These are phyloP conservation scores for Littorina saxatilis DNA, from an alignment of 1,140 invertebrate species.

Conservation along the genomic window DNA sequence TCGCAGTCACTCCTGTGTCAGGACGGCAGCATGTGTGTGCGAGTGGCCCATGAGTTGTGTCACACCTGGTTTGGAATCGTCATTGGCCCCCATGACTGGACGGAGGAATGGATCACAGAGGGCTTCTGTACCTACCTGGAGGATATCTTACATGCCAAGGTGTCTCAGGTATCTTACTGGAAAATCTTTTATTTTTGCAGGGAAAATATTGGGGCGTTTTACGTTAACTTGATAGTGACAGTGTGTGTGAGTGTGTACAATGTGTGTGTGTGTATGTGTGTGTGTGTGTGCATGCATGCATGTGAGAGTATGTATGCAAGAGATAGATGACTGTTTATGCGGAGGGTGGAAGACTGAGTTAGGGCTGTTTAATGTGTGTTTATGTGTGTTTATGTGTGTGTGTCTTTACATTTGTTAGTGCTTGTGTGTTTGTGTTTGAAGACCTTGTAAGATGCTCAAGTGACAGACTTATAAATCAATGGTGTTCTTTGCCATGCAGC, in stretches of 20 bases:
- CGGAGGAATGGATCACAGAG: constrained; percentile 78
- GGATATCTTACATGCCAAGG: constrained; percentile 70
- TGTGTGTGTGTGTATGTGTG: no score
- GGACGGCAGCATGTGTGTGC: constrained; percentile 65
- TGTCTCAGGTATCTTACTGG: constrained; percentile 45
- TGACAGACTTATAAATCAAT: no score
- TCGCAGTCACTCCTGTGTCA: constrained; percentile 74
- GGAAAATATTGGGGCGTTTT: not conserved
- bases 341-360: no score
- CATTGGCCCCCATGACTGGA: constrained; percentile 76
- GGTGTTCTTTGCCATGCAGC: constrained; percentile 34
- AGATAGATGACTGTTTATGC: no score
- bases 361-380: no score
- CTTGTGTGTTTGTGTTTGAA: not conserved
- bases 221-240: no score
- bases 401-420: no score
- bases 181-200: not conserved
- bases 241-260: no score
- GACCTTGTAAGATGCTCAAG: not conserved
- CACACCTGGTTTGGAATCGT: constrained; percentile 76
- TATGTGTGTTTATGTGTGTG: no score
- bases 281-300: no score
- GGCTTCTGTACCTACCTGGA: constrained; percentile 77
- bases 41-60: constrained; percentile 75
- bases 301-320: no score